Base-by-base conservation (phyloP, 2,888 invertebrate species). In the Amiota communis region DNA sequence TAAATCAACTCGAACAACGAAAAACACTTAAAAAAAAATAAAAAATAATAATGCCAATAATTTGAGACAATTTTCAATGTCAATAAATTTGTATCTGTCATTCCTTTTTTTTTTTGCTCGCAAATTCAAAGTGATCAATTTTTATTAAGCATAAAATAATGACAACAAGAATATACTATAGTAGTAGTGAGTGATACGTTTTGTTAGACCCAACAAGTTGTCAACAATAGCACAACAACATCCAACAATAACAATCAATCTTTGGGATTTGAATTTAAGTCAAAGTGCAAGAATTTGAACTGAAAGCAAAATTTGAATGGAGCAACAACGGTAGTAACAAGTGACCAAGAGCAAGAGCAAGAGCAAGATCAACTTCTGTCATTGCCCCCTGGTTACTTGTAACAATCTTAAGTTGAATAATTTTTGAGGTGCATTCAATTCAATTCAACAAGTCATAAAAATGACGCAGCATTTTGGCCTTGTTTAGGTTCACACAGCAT, bases 251-350 rank as follows among this genome's bases (percentile, higher is more conserved):
- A 17, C 49, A 49, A 15, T 49, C 49, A 49, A 67, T 20, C 48
- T 51, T 13, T 17, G 57, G 10, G 17, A 15, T 57, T 17, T 15
- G 8, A 17, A 3, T 36, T 53, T 73, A 57, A 79, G 83, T 83
- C 83, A 83, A 85, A 85, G 84, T 84, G 81, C 83, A 85, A 83
- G 83, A 85, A 83, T 83, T 81, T 78, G 81, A 80, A 79, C 77
- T 68, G 76, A 65, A 72, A 75, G 49, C 51, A 17, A 68, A 6
- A 51, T 12, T 51, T 51, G 57, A 11, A 8, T n/a, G 9, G 17
- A 11, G 17, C 20, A 59, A 20, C 15, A 59, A 53, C n/a, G n/a
- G 53, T 53, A 8, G 17, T 17, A 59, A 59, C 9, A 8, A 17
- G 20, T 59, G 9, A 17, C 36, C 36, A 36, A 36, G 36, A 36